phyloP scores from a whole-genome alignment of 2,113 vertebrate species.

The Delphinapterus leucas region DNA sequence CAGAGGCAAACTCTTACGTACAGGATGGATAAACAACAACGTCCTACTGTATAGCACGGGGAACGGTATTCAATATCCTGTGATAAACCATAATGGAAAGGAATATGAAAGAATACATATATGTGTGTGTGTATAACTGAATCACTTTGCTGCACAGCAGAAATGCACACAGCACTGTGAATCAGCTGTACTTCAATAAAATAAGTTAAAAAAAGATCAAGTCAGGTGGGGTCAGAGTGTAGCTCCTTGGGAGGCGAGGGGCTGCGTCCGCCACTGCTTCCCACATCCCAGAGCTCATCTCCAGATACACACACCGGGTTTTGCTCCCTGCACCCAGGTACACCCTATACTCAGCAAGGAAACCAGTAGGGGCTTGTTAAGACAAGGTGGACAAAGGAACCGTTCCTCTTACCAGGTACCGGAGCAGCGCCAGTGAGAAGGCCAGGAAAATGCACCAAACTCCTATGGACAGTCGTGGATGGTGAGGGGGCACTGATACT shows the following conservation, averaged over 20 bases:
- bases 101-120: not conserved
- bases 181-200: not conserved
- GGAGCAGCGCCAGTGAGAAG: not conserved
- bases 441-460: not conserved
- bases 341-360: not conserved
- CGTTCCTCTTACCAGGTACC: not conserved
- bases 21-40: not conserved
- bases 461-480: not conserved
- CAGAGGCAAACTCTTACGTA: not conserved
- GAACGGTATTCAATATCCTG: not conserved
- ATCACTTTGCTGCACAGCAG: not conserved
- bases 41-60: not conserved
- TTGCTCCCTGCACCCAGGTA: not conserved
- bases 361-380: not conserved
- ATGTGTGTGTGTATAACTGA: not conserved
- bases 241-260: not conserved
- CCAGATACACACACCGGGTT: not conserved
- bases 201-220: not conserved
- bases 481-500: no score
- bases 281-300: no score
- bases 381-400: not conserved
- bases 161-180: not conserved
- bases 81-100: not conserved
- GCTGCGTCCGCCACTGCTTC: fast-evolving
- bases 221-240: not conserved